These are phyloP conservation scores for Strix uralensis DNA, from an alignment of 2,113 vertebrate species.

Conservation along the genomic window DNA sequence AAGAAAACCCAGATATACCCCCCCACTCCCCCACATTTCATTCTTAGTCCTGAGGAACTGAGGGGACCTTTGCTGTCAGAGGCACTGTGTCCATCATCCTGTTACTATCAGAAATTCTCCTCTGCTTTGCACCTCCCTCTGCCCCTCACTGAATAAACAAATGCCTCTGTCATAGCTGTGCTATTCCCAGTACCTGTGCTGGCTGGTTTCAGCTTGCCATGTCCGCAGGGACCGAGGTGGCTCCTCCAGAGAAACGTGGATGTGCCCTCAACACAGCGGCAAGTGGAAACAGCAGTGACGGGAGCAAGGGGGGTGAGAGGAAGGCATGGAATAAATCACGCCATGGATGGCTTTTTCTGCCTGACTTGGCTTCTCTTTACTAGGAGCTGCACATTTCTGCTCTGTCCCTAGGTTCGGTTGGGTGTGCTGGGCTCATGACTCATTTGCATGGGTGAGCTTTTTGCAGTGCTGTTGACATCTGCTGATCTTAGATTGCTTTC, in stretches of 20 bases:
- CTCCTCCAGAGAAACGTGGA: neutral
- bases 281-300: neutral
- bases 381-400: neutral
- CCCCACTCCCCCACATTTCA: neutral
- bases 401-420: neutral
- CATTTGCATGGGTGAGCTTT: neutral
- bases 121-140: neutral
- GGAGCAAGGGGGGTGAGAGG: neutral
- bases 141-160: neutral
- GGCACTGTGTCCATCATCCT: neutral
- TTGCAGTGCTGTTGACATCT: neutral
- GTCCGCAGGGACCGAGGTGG: fast-evolving
- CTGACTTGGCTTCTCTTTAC: neutral
- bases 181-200: neutral
- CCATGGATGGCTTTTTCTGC: neutral
- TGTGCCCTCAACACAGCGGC: neutral
- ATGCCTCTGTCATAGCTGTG: neutral
- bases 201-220: neutral
- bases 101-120: neutral
- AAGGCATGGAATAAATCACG: neutral
- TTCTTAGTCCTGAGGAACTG: neutral
- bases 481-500: neutral
- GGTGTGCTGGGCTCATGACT: neutral
- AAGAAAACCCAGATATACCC: neutral
- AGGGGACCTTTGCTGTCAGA: neutral